phyloP scores from a whole-genome alignment of 1,140 invertebrate species.

The Bombus consobrinus region DNA sequence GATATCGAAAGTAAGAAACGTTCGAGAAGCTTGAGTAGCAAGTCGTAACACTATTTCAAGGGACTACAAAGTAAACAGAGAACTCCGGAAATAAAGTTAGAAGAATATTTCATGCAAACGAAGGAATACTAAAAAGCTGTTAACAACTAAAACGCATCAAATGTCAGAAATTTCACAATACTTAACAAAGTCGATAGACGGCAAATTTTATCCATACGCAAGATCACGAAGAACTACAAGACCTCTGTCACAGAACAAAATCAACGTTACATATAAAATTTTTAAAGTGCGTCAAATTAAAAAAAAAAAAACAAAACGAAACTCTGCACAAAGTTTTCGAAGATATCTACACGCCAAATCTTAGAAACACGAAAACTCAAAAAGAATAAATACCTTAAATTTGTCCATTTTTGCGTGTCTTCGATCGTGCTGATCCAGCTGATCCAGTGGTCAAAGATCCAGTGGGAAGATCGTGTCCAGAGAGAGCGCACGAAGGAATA shows the following conservation, averaged over 20 bases:
- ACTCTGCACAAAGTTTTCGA: not conserved
- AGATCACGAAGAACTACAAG: not conserved
- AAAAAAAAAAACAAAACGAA: not conserved
- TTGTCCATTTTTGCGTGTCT: constrained; percentile 16
- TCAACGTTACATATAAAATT: too few species aligned
- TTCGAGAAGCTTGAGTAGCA: not conserved
- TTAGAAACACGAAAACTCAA: not conserved
- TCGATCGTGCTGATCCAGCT: not conserved
- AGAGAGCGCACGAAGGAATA: not conserved
- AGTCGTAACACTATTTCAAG: not conserved
- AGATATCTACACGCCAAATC: fast-evolving
- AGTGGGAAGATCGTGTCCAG: not conserved
- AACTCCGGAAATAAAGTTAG: not conserved
- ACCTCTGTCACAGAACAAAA: not conserved
- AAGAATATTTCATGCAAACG: not conserved
- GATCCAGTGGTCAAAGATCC: not conserved
- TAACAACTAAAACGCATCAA: too few species aligned
- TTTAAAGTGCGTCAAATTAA: too few species aligned
- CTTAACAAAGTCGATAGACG: too few species aligned
- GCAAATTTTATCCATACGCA: too few species aligned
- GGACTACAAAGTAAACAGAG: not conserved
- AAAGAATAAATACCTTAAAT: constrained; percentile 24
- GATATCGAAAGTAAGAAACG: not conserved
- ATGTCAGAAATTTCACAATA: too few species aligned
- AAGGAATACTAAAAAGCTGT: not conserved